Conservation (phyloP, 2,113 vertebrate species). For the Phalacrocorax aristotelis region DNA sequence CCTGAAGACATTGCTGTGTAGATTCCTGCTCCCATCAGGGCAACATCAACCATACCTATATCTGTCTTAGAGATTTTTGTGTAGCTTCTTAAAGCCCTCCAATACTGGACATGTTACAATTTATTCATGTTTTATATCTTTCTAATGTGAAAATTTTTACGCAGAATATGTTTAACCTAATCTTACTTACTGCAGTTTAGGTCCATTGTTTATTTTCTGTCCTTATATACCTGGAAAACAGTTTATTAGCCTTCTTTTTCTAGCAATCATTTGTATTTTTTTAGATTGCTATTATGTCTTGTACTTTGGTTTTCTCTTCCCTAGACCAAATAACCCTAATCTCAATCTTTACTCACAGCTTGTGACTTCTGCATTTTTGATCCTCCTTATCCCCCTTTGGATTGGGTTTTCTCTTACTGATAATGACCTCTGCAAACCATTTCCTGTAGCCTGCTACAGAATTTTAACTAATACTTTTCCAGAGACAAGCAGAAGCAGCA, state of each 20-base stretch:
- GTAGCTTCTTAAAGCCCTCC: not conserved
- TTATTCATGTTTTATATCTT: not conserved
- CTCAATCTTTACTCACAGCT: not conserved
- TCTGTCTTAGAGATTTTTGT: not conserved
- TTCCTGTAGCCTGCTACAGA: not conserved
- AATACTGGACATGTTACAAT: not conserved
- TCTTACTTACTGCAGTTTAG: not conserved
- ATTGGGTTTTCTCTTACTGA: not conserved
- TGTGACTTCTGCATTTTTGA: not conserved
- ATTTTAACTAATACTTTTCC: not conserved
- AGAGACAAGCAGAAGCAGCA: not conserved
- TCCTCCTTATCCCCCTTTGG: not conserved
- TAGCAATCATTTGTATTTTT: not conserved
- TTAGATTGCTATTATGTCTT: not conserved
- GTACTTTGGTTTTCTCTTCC: not conserved
- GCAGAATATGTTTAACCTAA: not conserved
- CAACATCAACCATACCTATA: not conserved
- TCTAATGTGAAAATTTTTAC: not conserved
- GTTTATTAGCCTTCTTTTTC: not conserved
- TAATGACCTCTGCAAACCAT: fast-evolving
- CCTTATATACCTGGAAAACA: not conserved
- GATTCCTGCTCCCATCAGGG: not conserved
- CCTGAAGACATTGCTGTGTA: not conserved
- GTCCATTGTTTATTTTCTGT: not conserved
- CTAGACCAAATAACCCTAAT: not conserved